Conservation (phyloP, 2,797 vertebrate species). For the Anomalospiza imberbis region DNA sequence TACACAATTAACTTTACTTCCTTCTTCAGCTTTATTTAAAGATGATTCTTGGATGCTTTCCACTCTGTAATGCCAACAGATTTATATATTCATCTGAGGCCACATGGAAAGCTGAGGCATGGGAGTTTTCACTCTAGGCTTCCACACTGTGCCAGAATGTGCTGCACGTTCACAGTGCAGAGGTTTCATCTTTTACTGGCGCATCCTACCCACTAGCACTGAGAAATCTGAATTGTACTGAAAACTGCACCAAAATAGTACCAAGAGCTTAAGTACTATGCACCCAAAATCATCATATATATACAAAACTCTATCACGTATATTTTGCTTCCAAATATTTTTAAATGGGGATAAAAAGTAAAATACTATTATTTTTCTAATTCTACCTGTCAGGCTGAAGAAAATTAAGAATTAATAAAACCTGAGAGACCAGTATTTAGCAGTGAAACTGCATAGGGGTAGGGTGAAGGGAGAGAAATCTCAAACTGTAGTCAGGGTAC, state of each 20-base stretch:
- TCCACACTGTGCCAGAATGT: not conserved
- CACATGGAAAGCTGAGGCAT: not conserved
- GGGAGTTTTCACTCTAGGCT: not conserved
- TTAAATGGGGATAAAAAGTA: not conserved
- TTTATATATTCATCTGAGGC: not conserved
- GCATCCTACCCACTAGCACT: not conserved
- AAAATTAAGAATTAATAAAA: not conserved
- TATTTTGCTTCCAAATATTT: not conserved
- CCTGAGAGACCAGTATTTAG: not conserved
- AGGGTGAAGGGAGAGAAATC: not conserved
- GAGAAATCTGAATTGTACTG: not conserved
- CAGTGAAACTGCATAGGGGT: not conserved
- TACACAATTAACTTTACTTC: constrained; percentile 1
- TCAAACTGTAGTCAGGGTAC: not conserved
- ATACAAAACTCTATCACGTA: not conserved
- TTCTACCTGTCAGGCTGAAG: not conserved
- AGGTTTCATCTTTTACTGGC: not conserved
- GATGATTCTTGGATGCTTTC: not conserved
- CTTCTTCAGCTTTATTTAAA: not conserved
- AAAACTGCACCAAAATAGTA: not conserved
- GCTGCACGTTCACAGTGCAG: not conserved
- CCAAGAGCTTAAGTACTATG: not conserved
- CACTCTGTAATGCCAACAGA: not conserved
- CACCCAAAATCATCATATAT: not conserved
- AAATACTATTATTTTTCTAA: not conserved